Conservation (phyloP, 2,113 vertebrate species). For the Pantherophis guttatus region DNA sequence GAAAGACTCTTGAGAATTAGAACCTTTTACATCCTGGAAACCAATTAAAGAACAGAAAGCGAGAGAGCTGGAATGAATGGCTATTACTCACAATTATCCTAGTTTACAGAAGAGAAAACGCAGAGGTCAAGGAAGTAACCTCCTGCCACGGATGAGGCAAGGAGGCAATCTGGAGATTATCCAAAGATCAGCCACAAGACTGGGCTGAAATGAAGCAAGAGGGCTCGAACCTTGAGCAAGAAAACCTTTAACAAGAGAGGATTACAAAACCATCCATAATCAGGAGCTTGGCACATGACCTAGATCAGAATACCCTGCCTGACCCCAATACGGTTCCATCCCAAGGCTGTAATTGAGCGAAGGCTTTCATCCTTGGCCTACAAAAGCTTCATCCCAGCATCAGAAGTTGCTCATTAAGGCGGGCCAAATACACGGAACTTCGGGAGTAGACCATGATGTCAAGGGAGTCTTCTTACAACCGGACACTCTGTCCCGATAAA, state of each 20-base stretch:
- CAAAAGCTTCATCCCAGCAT: not conserved
- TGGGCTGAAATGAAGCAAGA: not conserved
- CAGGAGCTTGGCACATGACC: not conserved
- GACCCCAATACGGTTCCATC: not conserved
- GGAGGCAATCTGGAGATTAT: not conserved
- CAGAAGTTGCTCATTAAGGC: not conserved
- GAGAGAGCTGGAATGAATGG: not conserved
- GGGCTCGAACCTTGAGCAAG: not conserved
- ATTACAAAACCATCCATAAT: not conserved
- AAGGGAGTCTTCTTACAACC: not conserved
- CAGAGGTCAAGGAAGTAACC: not conserved
- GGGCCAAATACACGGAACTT: not conserved
- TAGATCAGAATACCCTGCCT: not conserved
- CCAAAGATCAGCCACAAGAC: not conserved
- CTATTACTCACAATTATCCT: not conserved
- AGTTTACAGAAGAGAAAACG: not conserved
- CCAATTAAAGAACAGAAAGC: not conserved
- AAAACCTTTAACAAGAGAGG: not conserved
- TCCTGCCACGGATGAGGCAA: not conserved
- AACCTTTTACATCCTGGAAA: not conserved
- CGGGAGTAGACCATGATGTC: not conserved
- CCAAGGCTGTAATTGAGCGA: not conserved
- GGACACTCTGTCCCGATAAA: not conserved
- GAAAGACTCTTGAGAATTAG: not conserved
- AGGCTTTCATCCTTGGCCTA: not conserved